Percentiles rank a stretch among this genome's conserved stretches.
Conservation (phyloP, 2,888 invertebrate genomes). For the Frankliniella intonsa region DNA sequence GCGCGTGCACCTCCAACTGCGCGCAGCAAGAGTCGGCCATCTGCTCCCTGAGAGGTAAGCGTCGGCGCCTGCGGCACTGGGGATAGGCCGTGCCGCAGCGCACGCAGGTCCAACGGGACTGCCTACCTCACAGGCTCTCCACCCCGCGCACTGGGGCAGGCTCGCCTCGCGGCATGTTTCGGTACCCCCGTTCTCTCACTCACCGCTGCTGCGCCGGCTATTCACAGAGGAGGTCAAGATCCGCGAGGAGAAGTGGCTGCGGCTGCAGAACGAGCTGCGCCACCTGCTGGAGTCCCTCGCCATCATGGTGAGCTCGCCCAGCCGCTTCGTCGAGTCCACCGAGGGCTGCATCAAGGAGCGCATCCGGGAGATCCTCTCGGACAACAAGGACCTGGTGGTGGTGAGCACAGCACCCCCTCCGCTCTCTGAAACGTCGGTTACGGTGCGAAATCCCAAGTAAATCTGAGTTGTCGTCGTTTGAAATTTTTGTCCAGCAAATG, state of each 20-base stretch:
- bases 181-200: no score
- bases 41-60: conserved; percentile 61
- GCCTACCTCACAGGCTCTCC: not conserved
- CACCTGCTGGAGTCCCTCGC: conserved; percentile 68
- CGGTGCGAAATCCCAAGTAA: not conserved
- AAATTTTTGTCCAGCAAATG: conserved; percentile 57
- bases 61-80: no score
- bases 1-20: conserved; percentile 62
- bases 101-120: no score
- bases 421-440: no score
- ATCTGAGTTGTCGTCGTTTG: no score
- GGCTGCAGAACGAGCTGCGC: conserved; percentile 62
- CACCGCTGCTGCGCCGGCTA: conserved; percentile 3
- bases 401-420: conserved; percentile 32
- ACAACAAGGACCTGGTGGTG: conserved; percentile 74
- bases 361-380: conserved; percentile 68
- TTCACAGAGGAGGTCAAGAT: conserved; percentile 61
- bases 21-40: conserved; percentile 65
- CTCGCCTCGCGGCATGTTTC: no score
- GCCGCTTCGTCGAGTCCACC: conserved; percentile 69
- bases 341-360: conserved; percentile 75
- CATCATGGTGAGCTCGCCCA: conserved; percentile 64
- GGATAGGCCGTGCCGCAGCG: no score
- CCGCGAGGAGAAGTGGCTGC: conserved; percentile 64
- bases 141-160: not conserved